These are phyloP conservation scores for Catostylus mosaicus DNA, from an alignment of 30 jellyfish, hydroid and myxozoan species.

Conservation along the genomic window DNA sequence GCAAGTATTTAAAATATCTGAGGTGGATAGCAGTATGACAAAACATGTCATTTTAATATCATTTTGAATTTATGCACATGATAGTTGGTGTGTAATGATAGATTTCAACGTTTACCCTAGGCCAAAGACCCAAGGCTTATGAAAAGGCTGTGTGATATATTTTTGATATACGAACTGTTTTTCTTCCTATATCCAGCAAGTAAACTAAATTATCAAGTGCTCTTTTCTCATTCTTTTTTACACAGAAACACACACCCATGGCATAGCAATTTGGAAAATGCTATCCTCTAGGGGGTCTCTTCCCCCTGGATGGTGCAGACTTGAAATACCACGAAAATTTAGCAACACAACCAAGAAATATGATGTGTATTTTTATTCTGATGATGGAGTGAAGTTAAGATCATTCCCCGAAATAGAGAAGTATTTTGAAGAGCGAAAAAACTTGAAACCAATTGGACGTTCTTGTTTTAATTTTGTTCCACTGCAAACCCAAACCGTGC, in stretches of 20 bases:
- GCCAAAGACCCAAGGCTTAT: too few relatives aligned
- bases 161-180: too few relatives aligned
- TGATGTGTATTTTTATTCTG: constrained; percentile 65
- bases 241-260: constrained; percentile 4
- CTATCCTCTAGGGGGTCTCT: constrained; percentile 65
- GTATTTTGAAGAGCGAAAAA: constrained; percentile 23
- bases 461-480: constrained; percentile 44
- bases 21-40: too few relatives aligned
- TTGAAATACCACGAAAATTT: constrained; percentile 37
- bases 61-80: too few relatives aligned
- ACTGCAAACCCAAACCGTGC: constrained; percentile 10
- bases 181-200: too few relatives aligned
- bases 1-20: too few relatives aligned
- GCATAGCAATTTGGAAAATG: constrained; percentile 25
- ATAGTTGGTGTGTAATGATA: too few relatives aligned
- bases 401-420: constrained; percentile 50
- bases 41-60: too few relatives aligned
- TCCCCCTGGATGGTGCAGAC: constrained; percentile 75
- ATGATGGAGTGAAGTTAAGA: constrained; percentile 64
- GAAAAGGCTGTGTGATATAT: too few relatives aligned
- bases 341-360: constrained; percentile 20
- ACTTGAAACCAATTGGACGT: constrained; percentile 14
- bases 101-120: too few relatives aligned
- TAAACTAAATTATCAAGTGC: too few relatives aligned
- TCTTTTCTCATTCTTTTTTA: too few relatives aligned